Conservation (phyloP, 2,888 invertebrate genomes). For the Hoplodrina ambigua region DNA sequence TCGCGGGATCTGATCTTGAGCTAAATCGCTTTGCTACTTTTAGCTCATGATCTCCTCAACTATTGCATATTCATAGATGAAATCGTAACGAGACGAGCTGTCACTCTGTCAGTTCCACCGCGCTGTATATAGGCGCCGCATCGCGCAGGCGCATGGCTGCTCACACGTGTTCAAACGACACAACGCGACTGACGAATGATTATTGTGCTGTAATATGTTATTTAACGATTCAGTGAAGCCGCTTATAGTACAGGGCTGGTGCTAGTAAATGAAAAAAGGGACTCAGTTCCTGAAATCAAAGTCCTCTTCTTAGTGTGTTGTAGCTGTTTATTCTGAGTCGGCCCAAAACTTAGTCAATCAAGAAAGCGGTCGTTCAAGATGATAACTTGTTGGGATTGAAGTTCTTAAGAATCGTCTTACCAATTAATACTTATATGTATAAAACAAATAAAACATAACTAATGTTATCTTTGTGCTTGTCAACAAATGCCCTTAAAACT, state of each 20-base stretch:
- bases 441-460: too few relatives aligned
- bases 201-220: constrained; percentile 38
- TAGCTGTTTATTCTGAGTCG: too few relatives aligned
- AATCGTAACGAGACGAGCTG: constrained; percentile 8
- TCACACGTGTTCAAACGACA: constrained; percentile 54
- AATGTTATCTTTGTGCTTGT: too few relatives aligned
- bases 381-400: too few relatives aligned
- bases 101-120: constrained; percentile 22
- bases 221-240: constrained; percentile 21
- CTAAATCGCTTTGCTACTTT: not conserved
- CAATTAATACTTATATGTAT: too few relatives aligned
- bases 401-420: too few relatives aligned
- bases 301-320: too few relatives aligned
- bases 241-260: not conserved
- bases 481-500: too few relatives aligned
- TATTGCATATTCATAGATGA: constrained; percentile 8
- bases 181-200: constrained; percentile 29
- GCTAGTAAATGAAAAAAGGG: not conserved
- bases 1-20: not conserved
- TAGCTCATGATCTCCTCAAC: constrained; percentile 5
- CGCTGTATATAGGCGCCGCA: constrained; percentile 26
- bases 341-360: too few relatives aligned
- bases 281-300: not conserved
- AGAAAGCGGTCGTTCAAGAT: too few relatives aligned
- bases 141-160: constrained; percentile 53